Conservation (phyloP, 2,797 vertebrate genomes). For the Hapalemur alaotrensis region DNA sequence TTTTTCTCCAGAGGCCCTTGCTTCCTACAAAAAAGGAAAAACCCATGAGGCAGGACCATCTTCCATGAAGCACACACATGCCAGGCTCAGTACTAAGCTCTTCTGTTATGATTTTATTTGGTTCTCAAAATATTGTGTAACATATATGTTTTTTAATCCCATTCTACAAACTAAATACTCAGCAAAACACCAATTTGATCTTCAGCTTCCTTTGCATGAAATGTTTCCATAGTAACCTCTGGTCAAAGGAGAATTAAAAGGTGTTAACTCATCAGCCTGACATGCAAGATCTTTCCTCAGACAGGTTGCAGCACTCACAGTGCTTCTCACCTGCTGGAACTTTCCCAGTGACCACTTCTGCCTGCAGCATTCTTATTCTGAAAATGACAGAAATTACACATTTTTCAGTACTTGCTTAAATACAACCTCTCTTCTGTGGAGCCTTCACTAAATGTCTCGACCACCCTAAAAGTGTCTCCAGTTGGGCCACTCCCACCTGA, state of each 20-base stretch:
- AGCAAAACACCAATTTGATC: not conserved
- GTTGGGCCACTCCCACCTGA: not conserved
- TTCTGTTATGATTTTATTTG: not conserved
- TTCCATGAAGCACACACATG: not conserved
- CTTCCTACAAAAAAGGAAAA: not conserved
- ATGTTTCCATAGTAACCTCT: not conserved
- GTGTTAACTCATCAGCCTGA: not conserved
- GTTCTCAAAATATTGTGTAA: not conserved
- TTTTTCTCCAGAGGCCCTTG: not conserved
- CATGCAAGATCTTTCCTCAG: not conserved
- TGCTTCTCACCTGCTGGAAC: not conserved
- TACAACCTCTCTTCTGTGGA: not conserved
- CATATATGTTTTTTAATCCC: not conserved
- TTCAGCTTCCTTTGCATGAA: not conserved
- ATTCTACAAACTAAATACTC: not conserved
- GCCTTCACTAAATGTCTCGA: not conserved
- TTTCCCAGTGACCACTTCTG: not conserved
- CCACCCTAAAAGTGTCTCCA: not conserved
- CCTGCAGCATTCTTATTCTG: accelerated
- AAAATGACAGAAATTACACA: not conserved
- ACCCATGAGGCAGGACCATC: not conserved
- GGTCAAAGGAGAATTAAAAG: not conserved
- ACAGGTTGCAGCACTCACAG: not conserved
- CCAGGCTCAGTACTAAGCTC: not conserved
- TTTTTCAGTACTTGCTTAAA: not conserved